These are phyloP conservation scores for Cinclus mexicanus DNA, from an alignment of 2,113 vertebrate species.

Conservation along the genomic window DNA sequence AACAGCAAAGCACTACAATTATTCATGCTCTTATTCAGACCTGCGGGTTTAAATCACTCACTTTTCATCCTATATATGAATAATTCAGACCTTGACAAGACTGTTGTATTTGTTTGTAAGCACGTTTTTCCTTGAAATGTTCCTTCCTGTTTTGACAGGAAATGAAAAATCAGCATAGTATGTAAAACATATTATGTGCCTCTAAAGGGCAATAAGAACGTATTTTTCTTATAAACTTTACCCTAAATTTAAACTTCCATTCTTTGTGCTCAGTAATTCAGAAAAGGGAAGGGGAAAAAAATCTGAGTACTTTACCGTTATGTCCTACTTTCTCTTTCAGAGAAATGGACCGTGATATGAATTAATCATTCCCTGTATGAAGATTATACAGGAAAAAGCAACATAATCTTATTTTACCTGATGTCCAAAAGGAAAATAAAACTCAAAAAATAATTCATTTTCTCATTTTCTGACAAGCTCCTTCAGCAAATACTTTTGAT, in stretches of 20 bases:
- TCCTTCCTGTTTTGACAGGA: neutral
- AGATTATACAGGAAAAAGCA: neutral
- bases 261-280: neutral
- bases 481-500: neutral
- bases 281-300: neutral
- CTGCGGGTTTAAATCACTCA: neutral
- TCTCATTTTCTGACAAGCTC: neutral
- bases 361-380: neutral
- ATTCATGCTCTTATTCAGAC: neutral
- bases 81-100: neutral
- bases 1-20: neutral
- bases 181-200: neutral
- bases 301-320: neutral
- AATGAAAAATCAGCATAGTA: neutral
- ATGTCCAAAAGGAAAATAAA: neutral
- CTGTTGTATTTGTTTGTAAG: neutral
- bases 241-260: neutral
- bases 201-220: neutral
- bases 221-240: neutral
- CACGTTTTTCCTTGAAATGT: neutral
- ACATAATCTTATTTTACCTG: neutral
- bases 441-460: neutral
- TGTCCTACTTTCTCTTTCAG: neutral
- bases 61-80: neutral
- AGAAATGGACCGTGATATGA: neutral